phyloP scores from a whole-genome alignment of 2,113 vertebrate genomes.

The Cyanistes caeruleus region DNA sequence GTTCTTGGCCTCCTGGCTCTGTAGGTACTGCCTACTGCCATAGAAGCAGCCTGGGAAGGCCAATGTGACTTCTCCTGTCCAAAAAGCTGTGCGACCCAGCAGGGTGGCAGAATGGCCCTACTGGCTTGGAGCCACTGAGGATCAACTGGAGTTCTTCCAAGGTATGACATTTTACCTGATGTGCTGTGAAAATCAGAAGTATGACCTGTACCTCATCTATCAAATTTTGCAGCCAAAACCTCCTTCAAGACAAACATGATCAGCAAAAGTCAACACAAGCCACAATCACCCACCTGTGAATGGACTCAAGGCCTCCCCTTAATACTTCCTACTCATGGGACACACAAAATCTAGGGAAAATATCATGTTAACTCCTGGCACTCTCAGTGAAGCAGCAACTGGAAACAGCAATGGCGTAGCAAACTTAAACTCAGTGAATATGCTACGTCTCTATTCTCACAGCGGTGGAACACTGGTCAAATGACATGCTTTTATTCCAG shows the following conservation, averaged over 20 bases:
- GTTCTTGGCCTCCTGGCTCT: not conserved
- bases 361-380: not conserved
- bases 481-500: not conserved
- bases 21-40: not conserved
- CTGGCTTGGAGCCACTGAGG: not conserved
- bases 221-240: not conserved
- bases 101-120: not conserved
- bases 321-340: not conserved
- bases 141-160: not conserved
- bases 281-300: not conserved
- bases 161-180: not conserved
- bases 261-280: not conserved
- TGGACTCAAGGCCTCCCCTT: not conserved
- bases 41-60: not conserved
- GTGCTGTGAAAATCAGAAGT: not conserved
- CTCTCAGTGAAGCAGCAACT: not conserved
- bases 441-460: not conserved
- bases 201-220: not conserved
- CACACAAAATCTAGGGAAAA: not conserved
- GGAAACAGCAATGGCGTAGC: not conserved
- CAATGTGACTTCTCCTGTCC: not conserved
- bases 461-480: rapidly evolving
- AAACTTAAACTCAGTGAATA: not conserved
- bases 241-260: not conserved
- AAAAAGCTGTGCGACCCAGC: not conserved